phyloP scores from a whole-genome alignment of 2,797 vertebrate species.

The Microctenopoma steveboyesi region DNA sequence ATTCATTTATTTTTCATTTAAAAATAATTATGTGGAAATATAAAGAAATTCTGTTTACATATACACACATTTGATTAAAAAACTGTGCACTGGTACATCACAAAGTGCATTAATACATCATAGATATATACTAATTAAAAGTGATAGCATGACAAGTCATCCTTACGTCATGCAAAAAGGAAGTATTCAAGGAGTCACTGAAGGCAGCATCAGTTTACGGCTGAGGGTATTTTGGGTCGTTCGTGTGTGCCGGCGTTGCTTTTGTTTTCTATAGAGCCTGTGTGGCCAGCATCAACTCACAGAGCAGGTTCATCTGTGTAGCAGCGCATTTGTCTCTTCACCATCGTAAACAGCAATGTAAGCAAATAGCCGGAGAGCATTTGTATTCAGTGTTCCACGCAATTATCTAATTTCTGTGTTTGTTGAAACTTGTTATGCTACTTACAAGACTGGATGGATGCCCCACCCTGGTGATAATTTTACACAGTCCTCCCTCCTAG shows the following conservation, averaged over 20 bases:
- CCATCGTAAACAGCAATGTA: too few relatives aligned
- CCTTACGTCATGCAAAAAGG: constrained; percentile 5
- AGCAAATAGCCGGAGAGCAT: not conserved
- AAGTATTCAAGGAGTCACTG: constrained; percentile 37
- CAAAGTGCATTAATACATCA: not conserved
- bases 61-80: not conserved
- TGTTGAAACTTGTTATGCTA: constrained; percentile 42
- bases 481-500: not conserved
- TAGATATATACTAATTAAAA: not conserved
- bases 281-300: constrained; percentile 7
- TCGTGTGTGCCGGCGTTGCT: constrained; percentile 4
- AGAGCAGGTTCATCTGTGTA: constrained; percentile 22
- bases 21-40: not conserved
- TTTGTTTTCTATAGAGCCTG: constrained; percentile 11
- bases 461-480: constrained; percentile 16
- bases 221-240: constrained; percentile 66
- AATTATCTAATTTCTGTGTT: constrained; percentile 14
- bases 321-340: not conserved
- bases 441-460: not conserved
- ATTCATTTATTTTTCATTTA: not conserved
- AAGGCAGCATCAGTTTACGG: constrained; percentile 43
- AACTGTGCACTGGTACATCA: not conserved
- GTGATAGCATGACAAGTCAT: not conserved
- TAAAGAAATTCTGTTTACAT: not conserved
- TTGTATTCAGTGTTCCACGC: not conserved